Conservation (phyloP, 2,113 vertebrate species). For the Phycodurus eques region DNA sequence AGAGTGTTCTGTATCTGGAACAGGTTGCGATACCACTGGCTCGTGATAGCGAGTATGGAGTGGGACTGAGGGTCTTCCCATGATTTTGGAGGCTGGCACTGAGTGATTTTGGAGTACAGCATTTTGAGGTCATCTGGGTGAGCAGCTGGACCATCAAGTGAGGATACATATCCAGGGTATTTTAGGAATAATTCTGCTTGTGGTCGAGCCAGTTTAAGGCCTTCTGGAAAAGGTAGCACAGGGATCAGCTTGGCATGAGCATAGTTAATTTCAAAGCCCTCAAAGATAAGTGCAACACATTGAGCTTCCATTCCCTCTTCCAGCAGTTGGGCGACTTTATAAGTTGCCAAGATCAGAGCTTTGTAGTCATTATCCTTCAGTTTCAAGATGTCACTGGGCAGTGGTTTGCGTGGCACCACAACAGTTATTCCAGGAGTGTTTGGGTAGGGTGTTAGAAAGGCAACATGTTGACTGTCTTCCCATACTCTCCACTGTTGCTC, state of each 20-base stretch:
- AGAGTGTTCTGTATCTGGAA: conserved; percentile 78
- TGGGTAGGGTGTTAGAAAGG: conserved; percentile 76
- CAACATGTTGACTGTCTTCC: conserved; percentile 74
- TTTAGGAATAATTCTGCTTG: conserved; percentile 52
- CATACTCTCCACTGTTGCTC: conserved; percentile 77
- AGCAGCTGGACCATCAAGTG: conserved; percentile 65
- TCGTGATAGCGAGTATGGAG: conserved; percentile 67
- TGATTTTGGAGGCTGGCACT: conserved; percentile 59
- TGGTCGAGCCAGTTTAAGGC: conserved; percentile 18
- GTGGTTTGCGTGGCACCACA: conserved; percentile 72
- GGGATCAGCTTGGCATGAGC: conserved; percentile 75
- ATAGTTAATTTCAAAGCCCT: conserved; percentile 75
- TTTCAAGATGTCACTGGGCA: conserved; percentile 71
- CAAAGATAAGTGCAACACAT: conserved; percentile 74
- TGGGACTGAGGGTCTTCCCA: conserved; percentile 72
- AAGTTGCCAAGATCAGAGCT: conserved; percentile 62
- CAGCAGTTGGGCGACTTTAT: conserved; percentile 64
- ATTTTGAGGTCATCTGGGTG: conserved; percentile 53
- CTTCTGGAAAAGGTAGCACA: conserved; percentile 49
- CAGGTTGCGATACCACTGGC: conserved; percentile 74
- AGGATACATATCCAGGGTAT: conserved; percentile 75
- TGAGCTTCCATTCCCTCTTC: conserved; percentile 60
- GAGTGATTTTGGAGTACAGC: conserved; percentile 63
- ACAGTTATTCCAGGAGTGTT: conserved; percentile 73
- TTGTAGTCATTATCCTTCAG: conserved; percentile 64